Evolutionary conservation across 2,888 invertebrate genomes (phyloP).

Genomic region (Torymus tubicola): DNA sequence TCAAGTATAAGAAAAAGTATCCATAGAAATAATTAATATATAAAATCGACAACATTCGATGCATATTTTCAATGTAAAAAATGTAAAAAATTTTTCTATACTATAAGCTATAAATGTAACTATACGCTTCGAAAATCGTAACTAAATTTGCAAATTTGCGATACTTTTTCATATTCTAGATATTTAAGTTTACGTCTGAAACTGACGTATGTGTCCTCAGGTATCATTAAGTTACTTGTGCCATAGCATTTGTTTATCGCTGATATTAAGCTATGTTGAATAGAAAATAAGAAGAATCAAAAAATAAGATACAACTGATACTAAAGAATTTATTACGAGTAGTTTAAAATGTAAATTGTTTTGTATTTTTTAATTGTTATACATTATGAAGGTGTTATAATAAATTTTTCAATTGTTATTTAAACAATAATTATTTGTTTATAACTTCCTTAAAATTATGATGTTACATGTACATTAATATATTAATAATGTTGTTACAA

Average conservation of each 20-base stretch:
- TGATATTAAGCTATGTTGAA: background rate
- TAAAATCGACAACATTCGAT: too few relatives aligned
- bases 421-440: too few relatives aligned
- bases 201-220: constrained; percentile 40
- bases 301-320: constrained; percentile 21
- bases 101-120: background rate
- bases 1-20: too few relatives aligned
- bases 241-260: constrained; percentile 52
- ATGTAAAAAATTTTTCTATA: too few relatives aligned
- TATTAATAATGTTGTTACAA: too few relatives aligned
- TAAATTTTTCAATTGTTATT: constrained; percentile 35
- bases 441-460: too few relatives aligned
- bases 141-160: constrained; percentile 13
- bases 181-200: constrained; percentile 21
- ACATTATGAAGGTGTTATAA: constrained; percentile 23
- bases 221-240: constrained; percentile 50
- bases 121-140: constrained; percentile 32
- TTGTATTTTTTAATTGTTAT: constrained; percentile 32
- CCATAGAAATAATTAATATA: too few relatives aligned
- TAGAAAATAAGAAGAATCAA: constrained; percentile 44
- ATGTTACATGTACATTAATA: background rate
- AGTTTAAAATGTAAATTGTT: constrained; percentile 15
- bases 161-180: constrained; percentile 35
- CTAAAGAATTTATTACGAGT: constrained; percentile 30
- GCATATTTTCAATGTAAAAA: too few relatives aligned